phyloP scores from a whole-genome alignment of 2,797 vertebrate species.

The Calcarius lapponicus region DNA sequence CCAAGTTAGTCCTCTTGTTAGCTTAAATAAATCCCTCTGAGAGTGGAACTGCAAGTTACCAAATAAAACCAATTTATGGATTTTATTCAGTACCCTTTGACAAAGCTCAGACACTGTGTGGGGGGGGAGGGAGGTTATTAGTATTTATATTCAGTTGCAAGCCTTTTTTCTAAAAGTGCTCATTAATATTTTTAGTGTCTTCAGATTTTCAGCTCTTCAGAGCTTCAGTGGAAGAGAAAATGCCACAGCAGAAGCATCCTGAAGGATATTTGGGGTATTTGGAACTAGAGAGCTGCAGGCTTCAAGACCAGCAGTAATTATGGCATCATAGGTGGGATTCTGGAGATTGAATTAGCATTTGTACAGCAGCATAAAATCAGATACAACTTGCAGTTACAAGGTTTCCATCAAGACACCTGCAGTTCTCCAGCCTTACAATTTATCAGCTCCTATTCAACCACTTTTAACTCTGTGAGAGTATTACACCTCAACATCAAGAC shows the following conservation, averaged over 20 bases:
- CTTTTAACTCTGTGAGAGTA: background rate
- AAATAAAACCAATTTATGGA: background rate
- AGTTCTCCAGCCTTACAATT: background rate
- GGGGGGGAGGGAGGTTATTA: background rate
- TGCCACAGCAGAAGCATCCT: rapidly evolving
- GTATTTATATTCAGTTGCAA: background rate
- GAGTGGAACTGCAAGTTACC: background rate
- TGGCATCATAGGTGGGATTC: background rate
- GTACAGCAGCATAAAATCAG: background rate
- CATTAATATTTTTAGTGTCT: background rate
- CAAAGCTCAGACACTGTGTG: background rate
- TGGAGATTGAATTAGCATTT: background rate
- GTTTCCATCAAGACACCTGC: background rate
- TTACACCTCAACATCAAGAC: background rate
- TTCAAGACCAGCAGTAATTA: background rate
- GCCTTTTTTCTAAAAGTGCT: background rate
- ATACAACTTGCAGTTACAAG: background rate
- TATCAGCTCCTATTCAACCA: background rate
- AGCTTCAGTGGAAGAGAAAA: background rate
- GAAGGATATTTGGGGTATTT: background rate
- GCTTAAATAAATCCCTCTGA: background rate
- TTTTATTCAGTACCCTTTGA: background rate
- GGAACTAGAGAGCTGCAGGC: background rate
- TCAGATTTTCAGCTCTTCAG: background rate
- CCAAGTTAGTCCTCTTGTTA: background rate